Percentiles rank a stretch among this genome's conserved stretches.
Conservation (phyloP, 2,797 vertebrate species). For the Sciurus carolinensis region DNA sequence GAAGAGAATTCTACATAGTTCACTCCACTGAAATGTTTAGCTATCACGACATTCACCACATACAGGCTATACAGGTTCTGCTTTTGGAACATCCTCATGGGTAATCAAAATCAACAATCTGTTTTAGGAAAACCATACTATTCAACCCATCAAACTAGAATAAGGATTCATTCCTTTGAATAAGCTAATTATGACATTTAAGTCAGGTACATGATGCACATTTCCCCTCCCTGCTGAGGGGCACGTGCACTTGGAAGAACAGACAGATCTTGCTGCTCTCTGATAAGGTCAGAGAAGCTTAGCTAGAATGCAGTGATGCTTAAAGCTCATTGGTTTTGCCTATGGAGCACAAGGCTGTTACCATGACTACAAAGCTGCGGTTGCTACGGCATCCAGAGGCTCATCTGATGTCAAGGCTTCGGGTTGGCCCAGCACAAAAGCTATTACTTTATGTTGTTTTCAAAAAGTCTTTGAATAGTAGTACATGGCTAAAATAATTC, state of each 20-base stretch:
- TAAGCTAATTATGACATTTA: conserved; percentile 85
- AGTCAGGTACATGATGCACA: conserved; percentile 75
- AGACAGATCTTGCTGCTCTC: conserved; percentile 87
- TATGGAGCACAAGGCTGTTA: conserved; percentile 90
- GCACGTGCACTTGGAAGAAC: conserved; percentile 86
- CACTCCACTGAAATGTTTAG: conserved; percentile 54
- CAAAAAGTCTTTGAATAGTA: conserved; percentile 70
- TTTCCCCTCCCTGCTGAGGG: conserved; percentile 74
- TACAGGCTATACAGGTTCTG: background rate
- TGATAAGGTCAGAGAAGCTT: conserved; percentile 90
- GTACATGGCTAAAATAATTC: conserved; percentile 67
- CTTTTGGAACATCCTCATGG: conserved; percentile 63
- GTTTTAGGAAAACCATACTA: conserved; percentile 81
- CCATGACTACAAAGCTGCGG: conserved; percentile 90
- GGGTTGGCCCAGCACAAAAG: conserved; percentile 81
- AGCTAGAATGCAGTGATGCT: conserved; percentile 87
- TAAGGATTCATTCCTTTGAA: conserved; percentile 84
- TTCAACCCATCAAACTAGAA: conserved; percentile 83
- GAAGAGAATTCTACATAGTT: conserved; percentile 24
- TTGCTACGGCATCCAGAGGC: conserved; percentile 88
- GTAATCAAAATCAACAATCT: conserved; percentile 80
- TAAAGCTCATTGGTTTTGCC: conserved; percentile 91
- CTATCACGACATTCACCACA: conserved; percentile 28
- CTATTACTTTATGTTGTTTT: conserved; percentile 83
- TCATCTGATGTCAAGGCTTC: conserved; percentile 88